Conservation (phyloP, 2,113 vertebrate species). For the Bettongia penicillata region DNA sequence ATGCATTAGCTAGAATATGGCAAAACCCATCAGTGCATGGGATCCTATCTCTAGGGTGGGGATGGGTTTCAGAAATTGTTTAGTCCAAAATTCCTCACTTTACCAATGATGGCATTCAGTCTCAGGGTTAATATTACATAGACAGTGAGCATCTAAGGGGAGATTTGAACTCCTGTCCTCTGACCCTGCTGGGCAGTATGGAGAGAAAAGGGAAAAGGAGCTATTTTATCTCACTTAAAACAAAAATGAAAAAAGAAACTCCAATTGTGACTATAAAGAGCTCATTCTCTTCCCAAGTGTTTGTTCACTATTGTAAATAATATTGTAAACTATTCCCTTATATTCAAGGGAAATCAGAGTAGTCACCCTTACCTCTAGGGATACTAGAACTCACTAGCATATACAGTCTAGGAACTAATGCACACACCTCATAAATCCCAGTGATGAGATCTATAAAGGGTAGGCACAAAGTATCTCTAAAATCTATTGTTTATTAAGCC, state of each 20-base stretch:
- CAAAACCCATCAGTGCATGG: background rate
- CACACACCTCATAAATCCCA: slow-evolving; percentile 53
- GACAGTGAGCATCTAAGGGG: background rate
- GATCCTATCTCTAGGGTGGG: background rate
- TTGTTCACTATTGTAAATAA: background rate
- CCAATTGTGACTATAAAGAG: background rate
- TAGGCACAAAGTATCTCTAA: slow-evolving; percentile 53
- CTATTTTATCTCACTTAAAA: background rate
- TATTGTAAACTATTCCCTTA: background rate
- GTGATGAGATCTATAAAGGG: slow-evolving; percentile 60
- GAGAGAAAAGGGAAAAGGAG: background rate
- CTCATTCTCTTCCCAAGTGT: slow-evolving; percentile 2
- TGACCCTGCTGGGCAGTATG: background rate
- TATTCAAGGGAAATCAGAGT: slow-evolving; percentile 28
- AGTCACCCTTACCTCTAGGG: slow-evolving; percentile 34
- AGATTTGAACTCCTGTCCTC: background rate
- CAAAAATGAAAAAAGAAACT: background rate
- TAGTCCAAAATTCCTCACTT: background rate
- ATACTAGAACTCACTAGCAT: slow-evolving; percentile 51
- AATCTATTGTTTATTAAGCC: slow-evolving; percentile 65
- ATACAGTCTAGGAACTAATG: slow-evolving; percentile 33
- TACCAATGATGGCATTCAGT: background rate
- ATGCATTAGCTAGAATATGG: background rate
- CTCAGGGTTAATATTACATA: background rate
- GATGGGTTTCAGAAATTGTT: background rate